These are phyloP conservation scores for Premnoplex brunnescens DNA, from an alignment of 2,797 vertebrate species.

Conservation along the genomic window DNA sequence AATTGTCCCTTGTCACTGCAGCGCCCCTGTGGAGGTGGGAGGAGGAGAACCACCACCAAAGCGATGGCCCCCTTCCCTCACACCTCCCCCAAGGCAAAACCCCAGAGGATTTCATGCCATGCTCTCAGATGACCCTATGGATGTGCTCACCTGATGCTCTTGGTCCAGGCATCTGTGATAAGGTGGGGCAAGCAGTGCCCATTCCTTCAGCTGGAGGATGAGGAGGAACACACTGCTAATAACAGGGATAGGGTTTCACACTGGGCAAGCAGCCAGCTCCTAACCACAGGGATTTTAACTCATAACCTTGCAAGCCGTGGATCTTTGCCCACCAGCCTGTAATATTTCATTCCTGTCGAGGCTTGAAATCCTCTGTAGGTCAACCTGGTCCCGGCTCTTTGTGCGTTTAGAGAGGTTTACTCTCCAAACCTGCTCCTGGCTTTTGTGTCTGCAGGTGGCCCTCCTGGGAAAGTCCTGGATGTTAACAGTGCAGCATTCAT, in stretches of 20 bases:
- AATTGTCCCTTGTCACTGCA: rapidly evolving
- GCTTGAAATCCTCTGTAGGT: background rate
- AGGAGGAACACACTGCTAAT: background rate
- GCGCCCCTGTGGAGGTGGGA: rapidly evolving
- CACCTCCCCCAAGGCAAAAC: background rate
- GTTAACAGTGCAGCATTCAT: rapidly evolving
- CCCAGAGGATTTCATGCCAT: background rate
- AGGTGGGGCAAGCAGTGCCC: background rate
- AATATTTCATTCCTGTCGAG: background rate
- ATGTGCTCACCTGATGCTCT: rapidly evolving
- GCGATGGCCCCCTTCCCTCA: background rate
- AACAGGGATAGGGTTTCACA: background rate
- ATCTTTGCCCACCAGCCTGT: background rate
- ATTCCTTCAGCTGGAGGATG: rapidly evolving
- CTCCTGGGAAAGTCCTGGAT: background rate
- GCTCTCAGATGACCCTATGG: background rate
- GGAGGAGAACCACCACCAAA: background rate
- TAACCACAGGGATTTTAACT: background rate
- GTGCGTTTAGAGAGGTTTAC: background rate
- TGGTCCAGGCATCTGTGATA: rapidly evolving
- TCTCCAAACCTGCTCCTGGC: background rate
- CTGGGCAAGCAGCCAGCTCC: background rate
- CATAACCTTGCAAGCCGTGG: rapidly evolving
- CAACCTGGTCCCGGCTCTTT: background rate
- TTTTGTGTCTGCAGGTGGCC: background rate